These are phyloP conservation scores for Pseudococcus viburni DNA, from an alignment of 2,888 invertebrate genomes.

Conservation along the genomic window DNA sequence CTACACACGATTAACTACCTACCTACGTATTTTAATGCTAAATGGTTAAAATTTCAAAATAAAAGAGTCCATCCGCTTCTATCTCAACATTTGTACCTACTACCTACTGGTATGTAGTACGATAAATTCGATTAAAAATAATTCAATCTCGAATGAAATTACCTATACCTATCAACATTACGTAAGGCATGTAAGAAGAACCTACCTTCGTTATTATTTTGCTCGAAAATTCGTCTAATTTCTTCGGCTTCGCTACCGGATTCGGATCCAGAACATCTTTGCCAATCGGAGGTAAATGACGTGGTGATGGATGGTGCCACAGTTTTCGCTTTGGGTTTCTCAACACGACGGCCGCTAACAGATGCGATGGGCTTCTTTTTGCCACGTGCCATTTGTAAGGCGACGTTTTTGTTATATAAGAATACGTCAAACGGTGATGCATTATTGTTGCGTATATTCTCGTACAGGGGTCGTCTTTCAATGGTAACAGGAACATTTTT, in stretches of 20 bases:
- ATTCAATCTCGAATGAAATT: no score
- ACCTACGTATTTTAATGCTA: no score
- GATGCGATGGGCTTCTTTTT: not conserved
- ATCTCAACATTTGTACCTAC: no score
- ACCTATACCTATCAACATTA: not conserved
- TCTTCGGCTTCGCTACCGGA: constrained; percentile 83
- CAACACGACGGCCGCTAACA: constrained; percentile 5
- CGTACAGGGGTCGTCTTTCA: constrained; percentile 54
- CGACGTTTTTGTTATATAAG: constrained; percentile 67
- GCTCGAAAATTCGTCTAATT: constrained; percentile 77
- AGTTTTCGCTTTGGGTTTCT: constrained; percentile 4
- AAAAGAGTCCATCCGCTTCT: no score
- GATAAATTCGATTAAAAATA: no score
- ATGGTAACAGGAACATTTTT: constrained; percentile 41
- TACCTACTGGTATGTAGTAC: no score
- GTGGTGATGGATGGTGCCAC: not conserved
- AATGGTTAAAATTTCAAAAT: no score
- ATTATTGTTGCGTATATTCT: constrained; percentile 64
- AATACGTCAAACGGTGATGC: constrained; percentile 66
- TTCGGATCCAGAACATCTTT: constrained; percentile 75
- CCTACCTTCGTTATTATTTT: constrained; percentile 60
- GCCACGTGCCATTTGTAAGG: not conserved
- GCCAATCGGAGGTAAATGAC: constrained; percentile 58
- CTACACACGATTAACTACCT: no score
- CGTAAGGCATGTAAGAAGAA: constrained; percentile 12